Conservation (phyloP, 2,888 invertebrate species). For the Drosophila neutralis region DNA sequence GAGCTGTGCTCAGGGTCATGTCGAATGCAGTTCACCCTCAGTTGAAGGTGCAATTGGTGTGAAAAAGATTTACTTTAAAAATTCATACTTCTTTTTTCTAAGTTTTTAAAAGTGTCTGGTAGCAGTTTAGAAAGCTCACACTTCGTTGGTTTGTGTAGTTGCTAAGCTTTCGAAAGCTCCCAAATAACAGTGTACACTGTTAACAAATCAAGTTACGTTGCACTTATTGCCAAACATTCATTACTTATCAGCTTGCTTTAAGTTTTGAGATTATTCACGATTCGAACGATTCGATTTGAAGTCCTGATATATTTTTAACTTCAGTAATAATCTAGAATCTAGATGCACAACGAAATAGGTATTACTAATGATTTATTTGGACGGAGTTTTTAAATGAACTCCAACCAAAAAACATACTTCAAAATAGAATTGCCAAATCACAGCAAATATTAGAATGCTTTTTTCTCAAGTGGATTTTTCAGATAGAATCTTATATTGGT, state of each 20-base stretch:
- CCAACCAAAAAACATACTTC: neutral
- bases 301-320: neutral
- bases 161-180: conserved; percentile 42
- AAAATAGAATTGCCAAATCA: neutral
- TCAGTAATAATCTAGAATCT: neutral
- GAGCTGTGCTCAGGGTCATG: neutral
- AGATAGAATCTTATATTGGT: neutral
- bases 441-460: neutral
- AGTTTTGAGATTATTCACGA: neutral
- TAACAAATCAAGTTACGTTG: neutral
- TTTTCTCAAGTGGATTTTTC: neutral
- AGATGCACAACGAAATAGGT: neutral
- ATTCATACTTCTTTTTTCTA: neutral
- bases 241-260: neutral
- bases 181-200: conserved; percentile 7
- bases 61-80: neutral
- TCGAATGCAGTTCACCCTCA: neutral
- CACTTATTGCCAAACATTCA: neutral
- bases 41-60: neutral
- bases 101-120: neutral
- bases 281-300: neutral
- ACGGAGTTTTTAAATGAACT: neutral
- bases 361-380: neutral
- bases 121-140: conserved; percentile 9
- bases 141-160: conserved; percentile 18